These are phyloP conservation scores for Ochropleura plecta DNA, from an alignment of 2,888 invertebrate species.

Conservation along the genomic window DNA sequence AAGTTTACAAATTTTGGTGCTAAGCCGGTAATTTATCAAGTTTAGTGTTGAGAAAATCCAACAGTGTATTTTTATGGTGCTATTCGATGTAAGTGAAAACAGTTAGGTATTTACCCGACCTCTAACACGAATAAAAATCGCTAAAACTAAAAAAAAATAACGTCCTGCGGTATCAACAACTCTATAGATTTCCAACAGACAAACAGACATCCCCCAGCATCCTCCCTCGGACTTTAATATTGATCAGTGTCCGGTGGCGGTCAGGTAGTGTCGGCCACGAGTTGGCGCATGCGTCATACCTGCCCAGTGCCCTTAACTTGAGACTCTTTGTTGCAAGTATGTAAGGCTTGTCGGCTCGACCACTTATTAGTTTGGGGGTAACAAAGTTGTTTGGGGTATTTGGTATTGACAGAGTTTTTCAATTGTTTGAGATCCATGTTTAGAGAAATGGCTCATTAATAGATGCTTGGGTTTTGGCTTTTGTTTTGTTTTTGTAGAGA, in stretches of 20 bases:
- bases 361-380: slow-evolving; percentile 26
- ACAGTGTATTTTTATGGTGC: not conserved
- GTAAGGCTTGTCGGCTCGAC: slow-evolving; percentile 33
- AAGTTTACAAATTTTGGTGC: not conserved
- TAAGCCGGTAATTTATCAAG: too few relatives aligned
- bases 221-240: slow-evolving; percentile 91
- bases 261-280: slow-evolving; percentile 88
- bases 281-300: slow-evolving; percentile 84
- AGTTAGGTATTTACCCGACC: not conserved
- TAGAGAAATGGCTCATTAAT: not conserved
- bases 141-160: slow-evolving; percentile 2
- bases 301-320: slow-evolving; percentile 47
- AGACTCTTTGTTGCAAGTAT: slow-evolving; percentile 68
- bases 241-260: slow-evolving; percentile 91
- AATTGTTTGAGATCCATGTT: not conserved
- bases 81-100: not conserved
- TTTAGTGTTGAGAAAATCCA: not conserved
- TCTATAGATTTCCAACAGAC: slow-evolving; percentile 82
- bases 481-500: too few relatives aligned
- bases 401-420: slow-evolving; percentile 3
- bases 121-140: not conserved
- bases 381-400: not conserved
- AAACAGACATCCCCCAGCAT: slow-evolving; percentile 90
- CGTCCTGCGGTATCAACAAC: slow-evolving; percentile 71
- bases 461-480: not conserved